Conservation (phyloP, 2,888 invertebrate species). For the Drosophila mayaguana region DNA sequence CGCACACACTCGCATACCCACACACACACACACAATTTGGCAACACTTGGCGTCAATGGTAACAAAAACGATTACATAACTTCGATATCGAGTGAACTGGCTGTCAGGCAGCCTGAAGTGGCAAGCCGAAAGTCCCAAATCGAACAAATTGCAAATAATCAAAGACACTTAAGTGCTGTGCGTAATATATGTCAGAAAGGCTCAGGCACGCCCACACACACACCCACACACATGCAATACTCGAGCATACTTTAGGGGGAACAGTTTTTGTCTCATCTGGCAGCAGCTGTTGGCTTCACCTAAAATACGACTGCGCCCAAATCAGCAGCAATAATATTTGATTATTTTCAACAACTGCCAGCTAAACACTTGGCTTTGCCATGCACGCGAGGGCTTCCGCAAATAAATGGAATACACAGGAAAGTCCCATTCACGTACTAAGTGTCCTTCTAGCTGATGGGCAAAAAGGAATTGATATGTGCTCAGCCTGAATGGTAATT, state of each 20-base stretch:
- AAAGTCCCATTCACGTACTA: slow-evolving; percentile 17
- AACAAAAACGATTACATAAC: slow-evolving; percentile 71
- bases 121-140: slow-evolving; percentile 62
- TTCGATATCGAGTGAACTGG: slow-evolving; percentile 39
- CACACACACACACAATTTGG: slow-evolving; percentile 34
- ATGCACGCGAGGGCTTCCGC: slow-evolving; percentile 3
- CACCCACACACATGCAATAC: slow-evolving; percentile 16
- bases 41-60: slow-evolving; percentile 72
- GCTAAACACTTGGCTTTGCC: slow-evolving; percentile 46
- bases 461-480: slow-evolving; percentile 15
- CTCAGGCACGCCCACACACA: slow-evolving; percentile 13
- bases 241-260: slow-evolving; percentile 32
- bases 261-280: slow-evolving; percentile 43
- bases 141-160: slow-evolving; percentile 78
- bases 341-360: slow-evolving; percentile 61
- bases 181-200: slow-evolving; percentile 47
- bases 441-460: slow-evolving; percentile 25
- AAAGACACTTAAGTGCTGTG: slow-evolving; percentile 68
- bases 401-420: slow-evolving; percentile 42
- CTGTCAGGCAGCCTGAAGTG: slow-evolving; percentile 50
- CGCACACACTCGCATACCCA: slow-evolving; percentile 8
- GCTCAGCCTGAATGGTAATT: slow-evolving; percentile 7
- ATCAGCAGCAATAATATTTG: slow-evolving; percentile 66
- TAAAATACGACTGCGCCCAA: slow-evolving; percentile 58
- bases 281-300: slow-evolving; percentile 50